phyloP scores from a whole-genome alignment of 2,797 vertebrate genomes.

The Tachyglossus aculeatus region DNA sequence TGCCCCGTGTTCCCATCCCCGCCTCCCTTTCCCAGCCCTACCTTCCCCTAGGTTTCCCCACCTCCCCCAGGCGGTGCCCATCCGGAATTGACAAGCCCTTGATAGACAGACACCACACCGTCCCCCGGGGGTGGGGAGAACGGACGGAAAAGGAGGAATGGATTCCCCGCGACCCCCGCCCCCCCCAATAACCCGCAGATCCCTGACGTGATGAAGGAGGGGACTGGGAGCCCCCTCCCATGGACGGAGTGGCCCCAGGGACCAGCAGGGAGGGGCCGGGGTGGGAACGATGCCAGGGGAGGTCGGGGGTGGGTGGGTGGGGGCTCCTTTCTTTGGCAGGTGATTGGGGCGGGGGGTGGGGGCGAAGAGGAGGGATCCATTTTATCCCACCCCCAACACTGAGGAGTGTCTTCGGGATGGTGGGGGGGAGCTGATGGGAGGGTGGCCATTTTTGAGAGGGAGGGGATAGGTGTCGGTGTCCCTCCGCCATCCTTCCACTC shows the following conservation, averaged over 20 bases:
- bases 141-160: constrained; percentile 45
- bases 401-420: not conserved
- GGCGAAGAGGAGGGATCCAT: constrained; percentile 45
- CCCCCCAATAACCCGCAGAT: constrained; percentile 67
- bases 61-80: constrained; percentile 58
- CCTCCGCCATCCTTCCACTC: not conserved
- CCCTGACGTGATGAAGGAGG: constrained; percentile 62
- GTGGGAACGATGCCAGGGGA: constrained; percentile 14
- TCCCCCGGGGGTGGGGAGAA: constrained; percentile 53
- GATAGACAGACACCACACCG: constrained; percentile 50
- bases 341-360: constrained; percentile 39
- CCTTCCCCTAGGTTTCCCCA: constrained; percentile 36
- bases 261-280: constrained; percentile 51
- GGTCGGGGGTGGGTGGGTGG: constrained; percentile 47
- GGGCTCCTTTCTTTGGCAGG: constrained; percentile 67
- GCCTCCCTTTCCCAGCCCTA: constrained; percentile 36
- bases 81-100: constrained; percentile 66
- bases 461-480: too few relatives aligned
- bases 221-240: constrained; percentile 30
- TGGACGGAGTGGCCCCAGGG: constrained; percentile 53
- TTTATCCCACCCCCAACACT: constrained; percentile 19
- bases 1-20: constrained; percentile 53
- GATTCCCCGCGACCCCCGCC: constrained; percentile 61
- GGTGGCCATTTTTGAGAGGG: too few relatives aligned
- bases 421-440: not conserved